Percentiles rank a stretch among this genome's conserved stretches.
Evolutionary conservation across 2,113 vertebrate genomes (phyloP).

Genomic region (Lampris incognitus): DNA sequence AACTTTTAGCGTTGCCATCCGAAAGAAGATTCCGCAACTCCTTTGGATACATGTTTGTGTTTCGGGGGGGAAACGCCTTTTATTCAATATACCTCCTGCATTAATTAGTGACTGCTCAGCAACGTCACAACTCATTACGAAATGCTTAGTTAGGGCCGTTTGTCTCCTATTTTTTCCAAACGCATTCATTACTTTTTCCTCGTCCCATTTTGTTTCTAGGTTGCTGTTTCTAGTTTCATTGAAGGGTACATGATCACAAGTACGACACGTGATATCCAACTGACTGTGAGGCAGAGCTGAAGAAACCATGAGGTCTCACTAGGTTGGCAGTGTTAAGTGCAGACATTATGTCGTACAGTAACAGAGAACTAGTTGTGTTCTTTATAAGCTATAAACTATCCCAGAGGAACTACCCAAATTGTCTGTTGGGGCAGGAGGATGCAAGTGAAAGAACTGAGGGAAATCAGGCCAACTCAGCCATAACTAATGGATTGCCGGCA

Average conservation of each 20-base stretch:
- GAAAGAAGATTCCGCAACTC: no score
- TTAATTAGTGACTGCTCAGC: no score
- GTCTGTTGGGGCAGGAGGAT: conserved; percentile 79
- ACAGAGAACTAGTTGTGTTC: conserved; percentile 92
- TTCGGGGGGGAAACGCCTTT: no score
- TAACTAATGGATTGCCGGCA: conserved; percentile 32
- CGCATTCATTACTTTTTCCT: neutral
- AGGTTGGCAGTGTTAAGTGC: conserved; percentile 37
- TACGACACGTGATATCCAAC: conserved; percentile 19
- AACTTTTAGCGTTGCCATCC: no score
- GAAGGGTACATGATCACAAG: neutral
- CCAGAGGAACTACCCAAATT: conserved; percentile 87
- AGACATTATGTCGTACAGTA: conserved; percentile 70
- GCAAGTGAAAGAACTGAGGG: conserved; percentile 69
- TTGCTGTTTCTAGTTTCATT: neutral
- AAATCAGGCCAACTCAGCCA: conserved; percentile 14
- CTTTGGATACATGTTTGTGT: no score
- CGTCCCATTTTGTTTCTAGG: conserved; percentile 15
- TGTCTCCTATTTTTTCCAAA: neutral
- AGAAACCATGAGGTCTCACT: conserved; percentile 34
- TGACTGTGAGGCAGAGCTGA: conserved; percentile 25
- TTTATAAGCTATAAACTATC: conserved; percentile 93
- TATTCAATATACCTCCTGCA: no score
- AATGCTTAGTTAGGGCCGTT: neutral
- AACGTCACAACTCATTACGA: no score